Evolutionary conservation across 2,888 invertebrate species (phyloP), one percentile per base, ranked within the genome.

Genomic region (Bellardia bayeri): DNA sequence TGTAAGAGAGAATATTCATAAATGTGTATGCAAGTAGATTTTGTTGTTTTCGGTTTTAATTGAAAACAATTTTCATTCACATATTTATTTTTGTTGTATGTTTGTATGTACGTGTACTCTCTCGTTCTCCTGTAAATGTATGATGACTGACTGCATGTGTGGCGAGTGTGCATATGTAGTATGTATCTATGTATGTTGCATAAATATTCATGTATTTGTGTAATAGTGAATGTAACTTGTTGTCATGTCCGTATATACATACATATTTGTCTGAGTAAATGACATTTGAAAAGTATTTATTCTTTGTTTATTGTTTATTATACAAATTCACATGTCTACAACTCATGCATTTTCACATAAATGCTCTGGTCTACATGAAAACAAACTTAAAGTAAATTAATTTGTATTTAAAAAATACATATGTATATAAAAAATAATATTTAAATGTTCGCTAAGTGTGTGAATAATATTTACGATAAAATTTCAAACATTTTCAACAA

Each of bases 51-150:
- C 33, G 1, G 8, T 58, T 61, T 61, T 61, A 69, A 80, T 80
- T 80, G 37, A 61, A 61, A 68, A 69, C 14, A 61, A 80, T 49
- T 80, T 80, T 69, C 58, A 75, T 75, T 74, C 61, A 74, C 61
- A 49, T 58, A 45, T 74, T 74, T 49, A 7, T 16, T 13, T 8
- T 33, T 14, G 23, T 23, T 23, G 23, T 23, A 23, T 23, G 23
- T 23, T 23, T 23, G 23, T 23, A 51, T 54, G 13, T 40, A 56
- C 16, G 51, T 11, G 61, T 33, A 33, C 3, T 33, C 51, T n/a
- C 51, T 56, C 56, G 23, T 54, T 5, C 9, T 23, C 11, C 2
- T 23, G 23, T 23, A 54, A 16, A 23, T 58, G 11, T 11, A 61
- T 61, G 14, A 61, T 61, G 33, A 13, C 13, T 61, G 33, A 30